Conservation (phyloP, 2,888 invertebrate species). For the Ryuthela nishihirai region DNA sequence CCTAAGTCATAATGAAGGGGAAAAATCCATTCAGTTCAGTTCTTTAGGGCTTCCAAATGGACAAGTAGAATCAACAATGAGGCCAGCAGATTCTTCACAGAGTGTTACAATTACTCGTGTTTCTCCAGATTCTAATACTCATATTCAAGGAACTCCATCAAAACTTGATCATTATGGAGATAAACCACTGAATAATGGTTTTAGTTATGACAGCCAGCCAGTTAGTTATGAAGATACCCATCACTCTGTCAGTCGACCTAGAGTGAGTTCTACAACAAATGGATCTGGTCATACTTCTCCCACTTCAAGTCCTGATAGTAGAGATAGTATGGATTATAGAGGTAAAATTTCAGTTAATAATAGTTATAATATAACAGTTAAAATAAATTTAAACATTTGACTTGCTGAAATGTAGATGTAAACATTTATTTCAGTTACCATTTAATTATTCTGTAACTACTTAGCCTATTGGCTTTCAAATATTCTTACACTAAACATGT, state of each 20-base stretch:
- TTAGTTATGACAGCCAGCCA: too few species aligned
- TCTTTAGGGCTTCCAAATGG: background rate
- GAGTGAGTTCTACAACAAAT: conserved; percentile 32
- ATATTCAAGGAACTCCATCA: background rate
- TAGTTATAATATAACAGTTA: too few species aligned
- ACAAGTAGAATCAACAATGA: background rate
- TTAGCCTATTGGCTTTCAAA: too few species aligned
- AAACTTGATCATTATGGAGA: conserved; percentile 15
- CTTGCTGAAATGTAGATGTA: too few species aligned
- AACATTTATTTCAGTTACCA: too few species aligned
- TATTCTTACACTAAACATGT: too few species aligned
- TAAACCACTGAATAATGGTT: conserved; percentile 17
- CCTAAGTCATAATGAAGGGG: too few species aligned
- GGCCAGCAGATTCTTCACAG: background rate
- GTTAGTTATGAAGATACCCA: background rate
- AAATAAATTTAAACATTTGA: too few species aligned
- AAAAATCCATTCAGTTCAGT: too few species aligned
- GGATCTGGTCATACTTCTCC: conserved; percentile 43
- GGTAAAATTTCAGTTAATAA: conserved; percentile 17
- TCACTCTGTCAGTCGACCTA: conserved; percentile 8
- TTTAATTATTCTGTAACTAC: too few species aligned
- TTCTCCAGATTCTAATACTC: conserved; percentile 22
- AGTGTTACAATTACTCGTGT: background rate
- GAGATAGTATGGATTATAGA: conserved; percentile 33
- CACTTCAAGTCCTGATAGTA: conserved; percentile 47